Base-by-base conservation (phyloP, 37 sponge, comb jelly and placozoan genomes). In the Ianthella basta region DNA sequence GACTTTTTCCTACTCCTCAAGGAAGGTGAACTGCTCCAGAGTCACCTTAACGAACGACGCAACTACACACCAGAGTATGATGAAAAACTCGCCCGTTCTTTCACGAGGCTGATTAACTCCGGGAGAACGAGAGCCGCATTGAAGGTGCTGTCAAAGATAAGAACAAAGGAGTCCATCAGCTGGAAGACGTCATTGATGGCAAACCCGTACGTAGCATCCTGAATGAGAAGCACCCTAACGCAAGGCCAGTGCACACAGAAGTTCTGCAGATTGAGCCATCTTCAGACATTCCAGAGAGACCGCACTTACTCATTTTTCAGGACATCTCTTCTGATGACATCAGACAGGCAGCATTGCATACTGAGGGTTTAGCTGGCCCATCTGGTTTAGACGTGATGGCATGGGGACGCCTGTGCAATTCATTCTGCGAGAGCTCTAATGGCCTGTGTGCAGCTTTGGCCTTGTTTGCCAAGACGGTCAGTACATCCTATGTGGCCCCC, bases 271-370 rank as follows among this genome's bases (percentile, higher is more conserved):
- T 12, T 44, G 72, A 5, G 29, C 72, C 72, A 27, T 75, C 54
- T 75, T 75, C 54, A 40, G 78, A 41, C 53, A 75, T 75, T 40
- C 78, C 78, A 8, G 78, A 75, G 53, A 40, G 44, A 4, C 53
- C 2, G n/a, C 41, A 40, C 78, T 1, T n/a, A 21, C 53, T 75
- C 53, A 19, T 75, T 24, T 75, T 75, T 33, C 24, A 75, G 54
- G 25, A 50, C 53, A 75, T 75, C 78, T 53, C 78, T 8, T 13
- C 78, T 4, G 53, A 75, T 19, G 78, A 75, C 78, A 75, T 75
- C n/a, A 50, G 78, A 75, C 44, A 40, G 10, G 44, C 53, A 23
- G 78, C 78, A 6, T 41, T 75, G 38, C 78, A 36, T 44, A 75
- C 78, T 39, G 53, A 44, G 5, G 53, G 78, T 36, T 44, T 8